Evolutionary conservation across 2,888 invertebrate genomes (phyloP).

Genomic region (Ernsta delagoae): DNA sequence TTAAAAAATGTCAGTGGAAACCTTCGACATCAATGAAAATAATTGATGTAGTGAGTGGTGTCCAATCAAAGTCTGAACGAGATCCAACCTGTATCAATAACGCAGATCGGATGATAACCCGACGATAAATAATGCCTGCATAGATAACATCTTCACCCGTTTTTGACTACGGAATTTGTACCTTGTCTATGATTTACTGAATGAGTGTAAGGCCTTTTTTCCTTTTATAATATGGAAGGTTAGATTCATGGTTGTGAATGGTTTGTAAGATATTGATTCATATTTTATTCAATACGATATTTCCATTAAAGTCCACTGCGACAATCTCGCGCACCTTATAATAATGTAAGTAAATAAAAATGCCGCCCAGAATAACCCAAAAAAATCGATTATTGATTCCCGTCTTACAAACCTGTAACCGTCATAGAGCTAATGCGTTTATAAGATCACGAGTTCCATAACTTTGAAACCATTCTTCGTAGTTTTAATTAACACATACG

Average conservation of each 20-base stretch:
- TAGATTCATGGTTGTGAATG: slow-evolving; percentile 23
- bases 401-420: slow-evolving; percentile 29
- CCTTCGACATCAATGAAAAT: slow-evolving; percentile 44
- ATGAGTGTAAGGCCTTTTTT: slow-evolving; percentile 51
- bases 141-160: slow-evolving; percentile 43
- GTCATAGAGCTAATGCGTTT: slow-evolving; percentile 15
- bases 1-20: no score
- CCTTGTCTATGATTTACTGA: slow-evolving; percentile 66
- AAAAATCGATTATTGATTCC: slow-evolving; percentile 30
- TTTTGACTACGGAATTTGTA: slow-evolving; percentile 52
- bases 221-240: background rate
- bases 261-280: slow-evolving; percentile 9
- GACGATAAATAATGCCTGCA: slow-evolving; percentile 69
- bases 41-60: slow-evolving; percentile 53
- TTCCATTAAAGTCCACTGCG: background rate
- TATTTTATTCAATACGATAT: background rate
- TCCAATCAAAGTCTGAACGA: slow-evolving; percentile 54
- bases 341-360: background rate
- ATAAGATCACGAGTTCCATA: slow-evolving; percentile 33
- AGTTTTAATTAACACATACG: slow-evolving; percentile 36
- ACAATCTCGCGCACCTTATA: background rate
- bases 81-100: slow-evolving; percentile 75
- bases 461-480: slow-evolving; percentile 32
- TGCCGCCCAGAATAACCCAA: slow-evolving; percentile 10
- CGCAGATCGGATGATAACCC: slow-evolving; percentile 74